Evolutionary conservation across 1,140 invertebrate species (phyloP).

Genomic region (Danaus melanippus): DNA sequence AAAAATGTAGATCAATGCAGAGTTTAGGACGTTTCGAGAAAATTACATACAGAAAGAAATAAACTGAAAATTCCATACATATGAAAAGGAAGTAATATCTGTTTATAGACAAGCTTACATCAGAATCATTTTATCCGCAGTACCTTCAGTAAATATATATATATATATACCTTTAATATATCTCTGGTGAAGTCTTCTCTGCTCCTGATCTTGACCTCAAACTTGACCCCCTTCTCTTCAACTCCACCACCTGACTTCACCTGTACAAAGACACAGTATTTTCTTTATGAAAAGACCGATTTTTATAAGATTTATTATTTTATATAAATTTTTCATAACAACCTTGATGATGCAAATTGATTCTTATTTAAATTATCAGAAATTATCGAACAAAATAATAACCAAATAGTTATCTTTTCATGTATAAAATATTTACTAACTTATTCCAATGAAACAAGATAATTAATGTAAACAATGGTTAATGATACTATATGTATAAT

Average conservation of each 20-base stretch:
- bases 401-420: not conserved
- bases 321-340: not conserved
- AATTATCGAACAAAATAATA: not conserved
- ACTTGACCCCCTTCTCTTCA: constrained; percentile 85
- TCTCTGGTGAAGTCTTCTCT: constrained; percentile 91
- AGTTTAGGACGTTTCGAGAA: too few species aligned
- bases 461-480: not conserved
- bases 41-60: too few species aligned
- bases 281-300: too few species aligned
- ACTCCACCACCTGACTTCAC: constrained; percentile 96
- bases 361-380: not conserved
- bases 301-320: too few species aligned
- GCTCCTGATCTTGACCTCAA: constrained; percentile 82
- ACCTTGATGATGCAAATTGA: not conserved
- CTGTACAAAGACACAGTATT: constrained; percentile 43
- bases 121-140: too few species aligned
- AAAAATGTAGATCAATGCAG: too few species aligned
- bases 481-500: not conserved
- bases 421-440: not conserved
- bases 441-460: not conserved
- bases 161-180: constrained; percentile 84
- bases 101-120: too few species aligned
- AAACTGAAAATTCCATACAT: too few species aligned
- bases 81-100: too few species aligned
- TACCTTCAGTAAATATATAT: constrained; percentile 2